phyloP scores from a whole-genome alignment of 2,797 vertebrate species.

The Microchirus variegatus region DNA sequence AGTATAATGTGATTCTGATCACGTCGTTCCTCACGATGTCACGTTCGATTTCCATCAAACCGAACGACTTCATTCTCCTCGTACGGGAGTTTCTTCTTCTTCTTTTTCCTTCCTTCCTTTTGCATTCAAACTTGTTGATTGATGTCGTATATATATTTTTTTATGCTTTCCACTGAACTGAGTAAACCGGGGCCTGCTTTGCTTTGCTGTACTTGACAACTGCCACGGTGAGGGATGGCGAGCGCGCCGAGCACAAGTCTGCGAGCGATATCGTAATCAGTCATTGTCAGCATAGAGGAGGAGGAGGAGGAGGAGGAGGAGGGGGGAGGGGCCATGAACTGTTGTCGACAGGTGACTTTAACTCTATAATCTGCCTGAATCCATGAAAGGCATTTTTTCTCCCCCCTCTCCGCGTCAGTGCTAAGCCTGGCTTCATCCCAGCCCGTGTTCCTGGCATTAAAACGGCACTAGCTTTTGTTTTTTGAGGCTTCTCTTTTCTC shows the following conservation, averaged over 20 bases:
- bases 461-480: constrained; percentile 42
- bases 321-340: too few species aligned
- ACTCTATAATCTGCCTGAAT: constrained; percentile 70
- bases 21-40: constrained; percentile 10
- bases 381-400: constrained; percentile 63
- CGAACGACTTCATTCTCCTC: background rate
- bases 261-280: constrained; percentile 67
- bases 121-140: constrained; percentile 37
- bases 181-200: constrained; percentile 28
- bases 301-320: too few species aligned
- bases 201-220: constrained; percentile 66
- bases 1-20: background rate
- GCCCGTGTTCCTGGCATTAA: constrained; percentile 57
- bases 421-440: constrained; percentile 71
- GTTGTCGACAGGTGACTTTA: constrained; percentile 78
- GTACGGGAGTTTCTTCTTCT: background rate
- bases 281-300: constrained; percentile 67
- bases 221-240: constrained; percentile 69
- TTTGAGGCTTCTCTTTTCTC: constrained; percentile 15
- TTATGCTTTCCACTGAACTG: constrained; percentile 39
- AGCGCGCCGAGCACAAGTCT: constrained; percentile 44
- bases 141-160: constrained; percentile 50
- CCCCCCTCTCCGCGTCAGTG: constrained; percentile 54
- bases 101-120: background rate
- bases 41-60: constrained; percentile 14